Conservation (phyloP, 1,140 invertebrate genomes). For the Nylanderia fulva region DNA sequence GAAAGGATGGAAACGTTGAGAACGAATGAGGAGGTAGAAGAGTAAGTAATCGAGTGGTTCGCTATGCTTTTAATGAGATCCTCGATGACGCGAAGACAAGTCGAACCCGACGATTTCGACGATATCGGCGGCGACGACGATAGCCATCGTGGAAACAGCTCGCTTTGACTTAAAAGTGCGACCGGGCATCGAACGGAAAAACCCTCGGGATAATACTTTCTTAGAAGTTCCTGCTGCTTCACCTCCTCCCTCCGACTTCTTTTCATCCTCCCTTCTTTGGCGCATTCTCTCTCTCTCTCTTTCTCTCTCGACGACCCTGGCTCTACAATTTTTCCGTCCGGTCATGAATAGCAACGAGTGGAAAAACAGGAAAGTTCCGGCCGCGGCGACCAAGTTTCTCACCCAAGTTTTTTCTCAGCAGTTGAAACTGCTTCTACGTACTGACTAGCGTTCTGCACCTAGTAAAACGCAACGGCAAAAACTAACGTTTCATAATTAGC, state of each 20-base stretch:
- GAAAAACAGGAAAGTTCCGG: slow-evolving; percentile 79
- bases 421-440: slow-evolving; percentile 53
- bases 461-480: slow-evolving; percentile 39
- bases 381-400: slow-evolving; percentile 68
- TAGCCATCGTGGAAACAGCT: slow-evolving; percentile 48
- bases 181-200: slow-evolving; percentile 72
- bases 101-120: slow-evolving; percentile 4
- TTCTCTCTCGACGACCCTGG: slow-evolving; percentile 70
- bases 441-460: slow-evolving; percentile 20
- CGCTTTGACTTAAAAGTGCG: slow-evolving; percentile 72
- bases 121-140: slow-evolving; percentile 12
- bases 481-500: slow-evolving; percentile 62
- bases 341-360: slow-evolving; percentile 82
- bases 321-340: slow-evolving; percentile 78
- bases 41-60: slow-evolving; percentile 75
- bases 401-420: slow-evolving; percentile 62
- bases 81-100: slow-evolving; percentile 74
- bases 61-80: slow-evolving; percentile 79
- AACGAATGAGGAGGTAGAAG: slow-evolving; percentile 35
- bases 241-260: background rate
- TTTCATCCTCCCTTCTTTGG: background rate
- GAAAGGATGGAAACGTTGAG: background rate
- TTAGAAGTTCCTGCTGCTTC: slow-evolving; percentile 49
- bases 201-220: slow-evolving; percentile 74
- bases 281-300: slow-evolving; percentile 35